Evolutionary conservation across 2,888 invertebrate species (phyloP), one percentile per base, ranked within the genome.

Genomic region (Sarcophaga carnaria): DNA sequence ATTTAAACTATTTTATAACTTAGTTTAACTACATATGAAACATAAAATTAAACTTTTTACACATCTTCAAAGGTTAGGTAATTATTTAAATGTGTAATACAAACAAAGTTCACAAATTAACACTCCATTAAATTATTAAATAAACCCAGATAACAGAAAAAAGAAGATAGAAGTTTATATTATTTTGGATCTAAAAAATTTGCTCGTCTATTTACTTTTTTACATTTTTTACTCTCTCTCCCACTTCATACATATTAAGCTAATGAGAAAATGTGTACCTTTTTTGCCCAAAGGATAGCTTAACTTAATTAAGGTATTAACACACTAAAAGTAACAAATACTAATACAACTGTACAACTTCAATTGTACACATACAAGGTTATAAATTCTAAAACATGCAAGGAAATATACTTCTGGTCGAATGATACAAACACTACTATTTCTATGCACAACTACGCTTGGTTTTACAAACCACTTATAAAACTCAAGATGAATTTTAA

Each of bases 31-130:
- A 37, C 37, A 37, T 37, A 37, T 37, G 37, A 6, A 37, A 37
- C 37, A 6, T 37, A 37, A 37, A 37, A 37, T 37, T 37, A 37
- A 37, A 37, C 6, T 6, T 37, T 37, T 37, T 6, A 37, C 37
- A 37, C 6, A 1, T 37, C 37, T 37, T 37, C 6, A 37, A 0
- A 6, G 37, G 6, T 6, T 6, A 37, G 37, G 37, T 6, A 79
- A 75, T 79, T 25, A 77, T 71, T 75, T 64, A 69, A 70, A 62
- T 45, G 20, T 49, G 72, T 70, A 60, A 37, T 6, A 81, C 74
- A 37, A 47, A 60, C 49, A 71, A 86, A 83, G 72, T 83, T 86
- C 59, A 60, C 83, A 80, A 83, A 80, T 86, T 83, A 75, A 77
- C 80, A 83, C 76, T 20, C 45, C 64, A 37, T 37, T 37, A 37